Evolutionary conservation across 2,888 invertebrate genomes (phyloP).

Genomic region (Salticus scenicus): DNA sequence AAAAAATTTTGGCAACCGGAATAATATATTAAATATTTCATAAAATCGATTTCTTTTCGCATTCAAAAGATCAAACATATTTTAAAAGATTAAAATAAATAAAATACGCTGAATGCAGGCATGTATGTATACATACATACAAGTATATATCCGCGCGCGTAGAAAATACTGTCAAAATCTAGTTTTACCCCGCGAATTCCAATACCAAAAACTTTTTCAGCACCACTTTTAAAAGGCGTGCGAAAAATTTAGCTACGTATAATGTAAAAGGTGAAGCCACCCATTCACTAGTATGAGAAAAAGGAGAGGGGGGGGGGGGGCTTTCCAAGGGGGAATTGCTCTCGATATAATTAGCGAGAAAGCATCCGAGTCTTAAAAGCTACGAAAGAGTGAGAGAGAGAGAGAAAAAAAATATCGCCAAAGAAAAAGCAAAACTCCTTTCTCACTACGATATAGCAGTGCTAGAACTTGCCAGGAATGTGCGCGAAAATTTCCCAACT

Average conservation of each 20-base stretch:
- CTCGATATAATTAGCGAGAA: slow-evolving; percentile 68
- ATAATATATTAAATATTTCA: slow-evolving; percentile 57
- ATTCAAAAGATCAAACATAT: slow-evolving; percentile 15
- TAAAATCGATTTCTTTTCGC: slow-evolving; percentile 15
- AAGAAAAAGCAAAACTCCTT: slow-evolving; percentile 46
- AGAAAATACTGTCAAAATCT: slow-evolving; percentile 45
- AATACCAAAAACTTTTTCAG: slow-evolving; percentile 41
- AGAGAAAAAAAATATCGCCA: slow-evolving; percentile 16
- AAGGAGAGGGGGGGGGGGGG: not conserved
- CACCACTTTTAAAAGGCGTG: slow-evolving; percentile 19
- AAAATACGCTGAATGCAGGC: not conserved
- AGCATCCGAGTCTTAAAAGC: slow-evolving; percentile 43
- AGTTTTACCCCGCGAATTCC: slow-evolving; percentile 33
- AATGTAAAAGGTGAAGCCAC: slow-evolving; percentile 53
- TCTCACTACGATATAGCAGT: slow-evolving; percentile 27
- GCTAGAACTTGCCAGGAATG: slow-evolving; percentile 58
- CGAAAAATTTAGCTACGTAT: slow-evolving; percentile 42
- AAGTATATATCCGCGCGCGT: not conserved
- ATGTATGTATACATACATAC: not conserved
- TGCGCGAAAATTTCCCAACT: slow-evolving; percentile 54
- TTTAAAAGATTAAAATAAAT: slow-evolving; percentile 10
- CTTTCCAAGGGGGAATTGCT: slow-evolving; percentile 11
- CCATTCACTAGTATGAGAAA: not conserved
- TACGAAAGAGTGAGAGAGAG: too few relatives aligned
- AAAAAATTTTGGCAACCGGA: not conserved